Percentiles rank a stretch among this genome's conserved stretches.
Evolutionary conservation across 2,888 invertebrate genomes (phyloP).

Genomic region (Actias luna): DNA sequence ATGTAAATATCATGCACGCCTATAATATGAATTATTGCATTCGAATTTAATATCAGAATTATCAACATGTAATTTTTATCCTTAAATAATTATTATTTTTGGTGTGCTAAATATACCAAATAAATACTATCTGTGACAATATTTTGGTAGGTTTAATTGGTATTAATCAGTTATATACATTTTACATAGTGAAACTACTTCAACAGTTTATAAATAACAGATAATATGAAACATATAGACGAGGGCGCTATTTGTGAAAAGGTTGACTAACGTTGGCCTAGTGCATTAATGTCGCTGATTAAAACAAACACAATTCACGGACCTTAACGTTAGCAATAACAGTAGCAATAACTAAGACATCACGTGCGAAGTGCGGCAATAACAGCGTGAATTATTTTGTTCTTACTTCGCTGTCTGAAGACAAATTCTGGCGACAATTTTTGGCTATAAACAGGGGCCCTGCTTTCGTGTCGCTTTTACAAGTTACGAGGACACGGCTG

Average conservation of each 20-base stretch:
- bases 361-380: constrained; percentile 2
- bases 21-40: no score
- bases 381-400: neutral
- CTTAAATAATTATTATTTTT: no score
- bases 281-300: neutral
- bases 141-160: no score
- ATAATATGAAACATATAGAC: no score
- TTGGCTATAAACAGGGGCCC: constrained; percentile 1
- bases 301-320: neutral
- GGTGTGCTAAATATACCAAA: no score
- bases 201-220: no score
- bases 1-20: no score
- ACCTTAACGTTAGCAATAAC: neutral
- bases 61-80: no score
- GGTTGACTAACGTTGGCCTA: neutral
- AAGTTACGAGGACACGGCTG: constrained; percentile 29
- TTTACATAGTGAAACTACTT: no score
- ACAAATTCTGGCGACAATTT: constrained; percentile 4
- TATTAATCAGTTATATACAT: no score
- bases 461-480: constrained; percentile 31
- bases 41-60: no score
- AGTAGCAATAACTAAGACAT: neutral
- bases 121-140: no score
- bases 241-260: neutral
- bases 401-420: neutral